phyloP scores from a whole-genome alignment of 2,113 vertebrate genomes.

The Pterocles burchelli region DNA sequence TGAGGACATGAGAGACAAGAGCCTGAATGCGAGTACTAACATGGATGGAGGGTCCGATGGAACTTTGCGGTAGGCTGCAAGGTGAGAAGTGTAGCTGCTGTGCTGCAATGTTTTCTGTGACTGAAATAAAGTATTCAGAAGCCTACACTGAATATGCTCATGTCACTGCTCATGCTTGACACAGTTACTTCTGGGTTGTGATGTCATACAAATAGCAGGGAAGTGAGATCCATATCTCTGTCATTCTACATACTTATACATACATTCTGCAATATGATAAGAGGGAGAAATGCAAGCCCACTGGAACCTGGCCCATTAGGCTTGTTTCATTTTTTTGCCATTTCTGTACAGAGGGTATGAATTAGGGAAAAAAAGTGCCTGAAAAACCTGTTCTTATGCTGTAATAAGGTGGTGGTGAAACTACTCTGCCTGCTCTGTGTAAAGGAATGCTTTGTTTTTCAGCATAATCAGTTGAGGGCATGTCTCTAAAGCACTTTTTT shows the following conservation, averaged over 20 bases:
- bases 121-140: not conserved
- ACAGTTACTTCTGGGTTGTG: not conserved
- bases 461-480: not conserved
- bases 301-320: not conserved
- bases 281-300: not conserved
- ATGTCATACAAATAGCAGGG: not conserved
- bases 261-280: not conserved
- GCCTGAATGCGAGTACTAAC: not conserved
- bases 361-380: not conserved
- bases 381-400: not conserved
- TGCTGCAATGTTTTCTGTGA: not conserved
- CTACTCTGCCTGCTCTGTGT: not conserved
- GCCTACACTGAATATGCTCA: accelerated
- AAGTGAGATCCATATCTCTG: not conserved
- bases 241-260: not conserved
- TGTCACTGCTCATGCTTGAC: not conserved
- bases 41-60: not conserved
- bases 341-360: not conserved
- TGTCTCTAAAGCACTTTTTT: constrained; percentile 48
- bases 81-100: not conserved
- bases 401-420: not conserved
- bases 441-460: constrained; percentile 24
- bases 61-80: not conserved
- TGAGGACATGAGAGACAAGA: not conserved
- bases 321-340: not conserved